Evolutionary conservation across 2,888 invertebrate species (phyloP).

Genomic region (Hylaea fasciaria): DNA sequence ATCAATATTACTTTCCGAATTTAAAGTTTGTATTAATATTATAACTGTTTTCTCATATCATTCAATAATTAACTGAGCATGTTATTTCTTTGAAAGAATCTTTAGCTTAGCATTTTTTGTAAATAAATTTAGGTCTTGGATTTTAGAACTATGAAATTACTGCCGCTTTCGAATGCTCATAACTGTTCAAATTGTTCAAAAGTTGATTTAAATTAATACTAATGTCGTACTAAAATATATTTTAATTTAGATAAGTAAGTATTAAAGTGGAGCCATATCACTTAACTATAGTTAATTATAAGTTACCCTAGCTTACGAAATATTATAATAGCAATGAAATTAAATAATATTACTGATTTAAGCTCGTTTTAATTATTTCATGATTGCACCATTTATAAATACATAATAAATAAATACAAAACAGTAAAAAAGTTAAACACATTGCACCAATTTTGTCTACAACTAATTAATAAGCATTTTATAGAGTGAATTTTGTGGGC

Average conservation of each 20-base stretch:
- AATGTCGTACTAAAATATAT: slow-evolving; percentile 1
- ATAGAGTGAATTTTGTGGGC: not conserved
- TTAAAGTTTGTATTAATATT: too few relatives aligned
- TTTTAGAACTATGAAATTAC: slow-evolving; percentile 31
- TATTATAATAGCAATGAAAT: slow-evolving; percentile 54
- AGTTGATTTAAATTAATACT: not conserved
- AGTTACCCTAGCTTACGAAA: slow-evolving; percentile 71
- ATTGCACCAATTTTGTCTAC: slow-evolving; percentile 41
- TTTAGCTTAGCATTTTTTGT: not conserved
- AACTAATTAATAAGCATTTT: slow-evolving; percentile 34
- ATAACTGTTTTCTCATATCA: too few relatives aligned
- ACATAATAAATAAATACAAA: slow-evolving; percentile 44
- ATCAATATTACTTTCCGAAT: too few relatives aligned
- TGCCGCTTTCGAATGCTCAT: slow-evolving; percentile 43
- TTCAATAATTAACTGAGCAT: too few relatives aligned
- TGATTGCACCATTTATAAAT: slow-evolving; percentile 39
- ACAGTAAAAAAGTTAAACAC: slow-evolving; percentile 43
- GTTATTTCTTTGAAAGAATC: not conserved
- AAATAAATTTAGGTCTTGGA: slow-evolving; percentile 7
- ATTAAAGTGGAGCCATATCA: slow-evolving; percentile 79
- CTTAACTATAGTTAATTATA: slow-evolving; percentile 71
- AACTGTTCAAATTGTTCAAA: slow-evolving; percentile 21
- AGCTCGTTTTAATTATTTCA: slow-evolving; percentile 65
- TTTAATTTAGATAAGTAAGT: slow-evolving; percentile 42
- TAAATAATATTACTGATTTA: slow-evolving; percentile 54